These are phyloP conservation scores for Drosophila dunni DNA, from an alignment of 1,140 invertebrate genomes.

Conservation along the genomic window DNA sequence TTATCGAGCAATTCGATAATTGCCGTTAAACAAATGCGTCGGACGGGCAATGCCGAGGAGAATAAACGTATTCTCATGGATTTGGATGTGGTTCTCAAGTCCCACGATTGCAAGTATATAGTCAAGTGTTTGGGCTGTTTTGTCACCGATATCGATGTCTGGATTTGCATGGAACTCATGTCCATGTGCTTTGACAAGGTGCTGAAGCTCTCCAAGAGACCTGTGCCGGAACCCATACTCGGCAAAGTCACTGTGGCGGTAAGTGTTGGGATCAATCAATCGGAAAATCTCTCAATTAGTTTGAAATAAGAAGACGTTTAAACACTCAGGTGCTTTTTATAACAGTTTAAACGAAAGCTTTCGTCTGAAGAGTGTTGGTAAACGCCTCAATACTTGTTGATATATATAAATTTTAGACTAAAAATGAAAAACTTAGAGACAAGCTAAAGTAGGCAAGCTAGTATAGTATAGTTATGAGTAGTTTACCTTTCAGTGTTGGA, in stretches of 20 bases:
- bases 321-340: no score
- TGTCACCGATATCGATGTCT: constrained; percentile 96
- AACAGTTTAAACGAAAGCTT: no score
- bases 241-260: constrained; percentile 98
- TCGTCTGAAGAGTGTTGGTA: constrained; percentile 1
- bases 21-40: constrained; percentile 99
- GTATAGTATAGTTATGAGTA: no score
- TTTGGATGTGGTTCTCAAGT: constrained; percentile 98
- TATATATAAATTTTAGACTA: no score
- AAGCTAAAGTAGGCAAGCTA: no score
- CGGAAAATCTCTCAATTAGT: no score
- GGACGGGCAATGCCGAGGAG: constrained; percentile 97
- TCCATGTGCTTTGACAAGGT: constrained; percentile 99
- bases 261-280: constrained; percentile 84
- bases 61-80: constrained; percentile 99
- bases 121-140: constrained; percentile 98
- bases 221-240: constrained; percentile 97
- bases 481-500: no score
- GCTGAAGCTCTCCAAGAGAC: constrained; percentile 92
- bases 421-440: no score
- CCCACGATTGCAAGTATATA: constrained; percentile 98
- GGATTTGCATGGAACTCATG: constrained; percentile 99
- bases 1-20: constrained; percentile 93
- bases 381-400: background rate
- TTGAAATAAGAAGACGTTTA: no score